Evolutionary conservation across 2,797 vertebrate species (phyloP), one percentile per base, ranked within the genome.

Genomic region (Ptychobarbus kaznakovi): DNA sequence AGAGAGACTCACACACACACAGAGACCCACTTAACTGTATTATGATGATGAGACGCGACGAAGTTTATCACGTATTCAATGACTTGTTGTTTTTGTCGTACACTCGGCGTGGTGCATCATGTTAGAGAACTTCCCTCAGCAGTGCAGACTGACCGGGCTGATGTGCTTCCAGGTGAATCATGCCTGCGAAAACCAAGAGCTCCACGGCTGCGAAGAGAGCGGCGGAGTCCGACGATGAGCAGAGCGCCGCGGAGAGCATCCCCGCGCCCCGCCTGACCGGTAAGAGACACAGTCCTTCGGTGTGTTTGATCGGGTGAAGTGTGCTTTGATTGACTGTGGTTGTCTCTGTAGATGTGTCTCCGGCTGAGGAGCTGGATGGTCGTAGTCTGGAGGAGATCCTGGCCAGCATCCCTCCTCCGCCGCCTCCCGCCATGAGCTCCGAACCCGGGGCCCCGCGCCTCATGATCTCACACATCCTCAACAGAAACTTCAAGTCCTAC

Each of bases 381-480:
- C 96, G 95, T 93, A 97, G 96, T 96, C 96, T 99, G 95, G 97
- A 99, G 94, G 97, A 99, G 95, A 99, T 99, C 96, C 95, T 99
- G 94, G 94, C 92, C 91, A 96, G 96, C 96, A 98, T 99, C 94
- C 93, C 97, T 95, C 97, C 98, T 95, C 97, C 98, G 93, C 98
- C 97, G 88, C 97, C 96, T 95, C 97, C 98, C 92, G 96, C 98
- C 90, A 99, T 99, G 98, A 96, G 97, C 96, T 99, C 96, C 93
- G 98, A 99, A 95, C 95, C 97, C 80, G 98, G 98, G 90, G 97
- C 98, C 94, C 97, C 98, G 93, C 97, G 98, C 87, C 96, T 99
- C 85, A 99, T 99, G 98, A 99, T 99, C 93, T 97, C 97, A 61
- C 98, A 99, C 91, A 98, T 99, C 93, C 96, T 99, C 89, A 99